Conservation (phyloP, 2,113 vertebrate species). For the Charina bottae region DNA sequence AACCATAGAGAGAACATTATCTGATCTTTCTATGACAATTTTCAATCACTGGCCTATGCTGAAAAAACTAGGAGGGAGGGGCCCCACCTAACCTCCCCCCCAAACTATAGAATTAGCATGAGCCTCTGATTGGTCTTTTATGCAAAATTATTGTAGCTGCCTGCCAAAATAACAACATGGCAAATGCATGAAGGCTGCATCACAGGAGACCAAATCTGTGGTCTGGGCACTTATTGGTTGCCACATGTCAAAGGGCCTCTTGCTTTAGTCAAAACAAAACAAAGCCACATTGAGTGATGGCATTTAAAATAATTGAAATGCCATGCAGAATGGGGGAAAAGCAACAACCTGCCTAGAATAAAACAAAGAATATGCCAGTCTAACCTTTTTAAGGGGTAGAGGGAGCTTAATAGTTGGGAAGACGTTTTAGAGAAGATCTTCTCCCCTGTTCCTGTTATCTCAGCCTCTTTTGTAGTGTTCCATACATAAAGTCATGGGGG, state of each 20-base stretch:
- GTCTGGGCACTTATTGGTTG: neutral
- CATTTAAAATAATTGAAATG: neutral
- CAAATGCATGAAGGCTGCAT: neutral
- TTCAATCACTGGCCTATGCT: neutral
- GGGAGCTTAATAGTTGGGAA: no score
- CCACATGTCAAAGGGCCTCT: neutral
- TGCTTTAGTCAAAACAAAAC: neutral
- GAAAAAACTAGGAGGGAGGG: neutral
- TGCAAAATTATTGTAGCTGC: neutral
- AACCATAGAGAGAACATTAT: neutral
- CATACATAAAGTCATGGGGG: no score
- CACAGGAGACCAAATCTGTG: neutral
- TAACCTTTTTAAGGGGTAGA: no score
- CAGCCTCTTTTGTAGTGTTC: no score
- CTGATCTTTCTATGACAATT: neutral
- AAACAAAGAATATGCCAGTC: no score
- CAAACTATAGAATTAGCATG: neutral
- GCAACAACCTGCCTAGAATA: no score
- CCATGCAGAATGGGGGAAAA: no score
- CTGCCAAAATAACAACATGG: neutral
- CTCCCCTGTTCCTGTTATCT: no score
- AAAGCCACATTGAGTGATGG: neutral
- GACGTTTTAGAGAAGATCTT: no score
- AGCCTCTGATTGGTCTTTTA: neutral
- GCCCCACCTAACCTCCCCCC: no score